Evolutionary conservation across 2,113 vertebrate species (phyloP).

Genomic region (Trachemys scripta): DNA sequence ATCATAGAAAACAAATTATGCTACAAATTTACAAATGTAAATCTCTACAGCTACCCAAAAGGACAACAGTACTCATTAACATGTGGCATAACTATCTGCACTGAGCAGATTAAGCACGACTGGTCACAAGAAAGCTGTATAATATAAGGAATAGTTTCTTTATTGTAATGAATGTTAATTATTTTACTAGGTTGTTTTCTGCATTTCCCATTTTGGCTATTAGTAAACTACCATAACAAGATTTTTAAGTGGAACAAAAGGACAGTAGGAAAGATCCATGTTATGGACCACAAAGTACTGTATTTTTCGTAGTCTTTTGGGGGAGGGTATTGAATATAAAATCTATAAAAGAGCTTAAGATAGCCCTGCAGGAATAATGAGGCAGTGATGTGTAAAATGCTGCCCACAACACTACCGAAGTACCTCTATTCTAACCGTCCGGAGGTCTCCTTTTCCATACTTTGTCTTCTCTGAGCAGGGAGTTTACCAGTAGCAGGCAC

Average conservation of each 20-base stretch:
- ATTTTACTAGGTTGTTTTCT: not conserved
- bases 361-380: fast-evolving
- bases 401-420: fast-evolving
- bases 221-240: not conserved
- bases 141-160: not conserved
- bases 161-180: not conserved
- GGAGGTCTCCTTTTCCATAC: fast-evolving
- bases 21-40: not conserved
- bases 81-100: not conserved
- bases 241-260: not conserved
- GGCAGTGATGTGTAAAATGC: fast-evolving
- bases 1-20: not conserved
- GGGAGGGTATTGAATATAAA: fast-evolving
- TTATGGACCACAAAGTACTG: fast-evolving
- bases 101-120: not conserved
- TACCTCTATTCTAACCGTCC: fast-evolving
- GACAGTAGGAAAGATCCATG: not conserved
- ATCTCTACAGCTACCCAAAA: not conserved
- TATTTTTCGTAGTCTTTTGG: not conserved
- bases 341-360: fast-evolving
- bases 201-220: not conserved
- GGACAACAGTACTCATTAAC: not conserved
- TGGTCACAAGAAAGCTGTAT: not conserved
- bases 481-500: not conserved
- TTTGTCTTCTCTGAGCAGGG: fast-evolving